A percentile compares a stretch with the other conserved stretches of the same genome.
Conservation (phyloP, 2,113 vertebrate genomes). For the Pandion haliaetus region DNA sequence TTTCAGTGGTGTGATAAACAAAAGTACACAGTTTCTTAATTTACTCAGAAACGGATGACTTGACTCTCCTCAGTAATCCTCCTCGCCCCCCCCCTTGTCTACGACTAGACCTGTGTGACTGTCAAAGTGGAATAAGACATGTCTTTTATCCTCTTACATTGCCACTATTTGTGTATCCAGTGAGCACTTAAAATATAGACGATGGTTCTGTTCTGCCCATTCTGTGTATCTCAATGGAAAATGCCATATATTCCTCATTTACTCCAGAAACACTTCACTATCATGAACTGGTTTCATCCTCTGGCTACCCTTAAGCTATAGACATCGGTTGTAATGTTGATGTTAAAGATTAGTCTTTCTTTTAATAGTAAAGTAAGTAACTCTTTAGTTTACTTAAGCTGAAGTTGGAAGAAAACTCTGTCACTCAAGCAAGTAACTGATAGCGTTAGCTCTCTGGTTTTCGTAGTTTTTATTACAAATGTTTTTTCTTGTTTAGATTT, state of each 20-base stretch:
- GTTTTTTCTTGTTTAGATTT: conserved; percentile 1
- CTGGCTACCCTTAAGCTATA: not conserved
- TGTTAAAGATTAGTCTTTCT: not conserved
- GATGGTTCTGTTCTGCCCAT: not conserved
- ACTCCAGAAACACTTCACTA: not conserved
- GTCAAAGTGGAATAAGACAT: not conserved
- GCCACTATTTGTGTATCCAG: not conserved
- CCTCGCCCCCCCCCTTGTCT: not conserved
- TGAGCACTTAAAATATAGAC: not conserved
- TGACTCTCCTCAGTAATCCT: not conserved
- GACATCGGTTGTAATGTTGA: not conserved
- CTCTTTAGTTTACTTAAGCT: not conserved
- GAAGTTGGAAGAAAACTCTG: not conserved
- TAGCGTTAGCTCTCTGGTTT: not conserved
- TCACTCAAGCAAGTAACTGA: not conserved
- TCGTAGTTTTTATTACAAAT: not conserved
- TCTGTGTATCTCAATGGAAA: not conserved
- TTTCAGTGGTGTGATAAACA: not conserved
- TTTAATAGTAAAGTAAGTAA: not conserved
- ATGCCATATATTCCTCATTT: not conserved
- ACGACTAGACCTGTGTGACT: not conserved
- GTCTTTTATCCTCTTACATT: not conserved
- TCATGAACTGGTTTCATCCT: not conserved
- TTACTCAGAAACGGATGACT: not conserved
- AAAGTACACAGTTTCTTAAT: not conserved